Base-by-base conservation (phyloP, 2,888 invertebrate genomes). In the Netelia fuscicornis region DNA sequence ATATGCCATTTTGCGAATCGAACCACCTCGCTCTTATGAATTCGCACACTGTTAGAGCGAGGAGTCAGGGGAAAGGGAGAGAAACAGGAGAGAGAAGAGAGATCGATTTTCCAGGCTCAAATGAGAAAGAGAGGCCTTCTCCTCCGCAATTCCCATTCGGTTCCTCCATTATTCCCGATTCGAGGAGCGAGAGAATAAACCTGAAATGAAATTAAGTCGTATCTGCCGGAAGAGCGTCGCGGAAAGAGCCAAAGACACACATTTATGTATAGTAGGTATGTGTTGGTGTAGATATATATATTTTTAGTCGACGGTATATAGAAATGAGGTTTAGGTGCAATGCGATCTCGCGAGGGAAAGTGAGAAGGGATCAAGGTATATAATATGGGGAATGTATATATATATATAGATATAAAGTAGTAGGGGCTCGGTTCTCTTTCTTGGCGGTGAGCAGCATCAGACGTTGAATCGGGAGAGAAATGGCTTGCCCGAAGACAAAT, bases 121-220 rank as follows among this genome's bases (percentile, higher is more conserved):
- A 84, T 77, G 68, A 68, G 67, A 77, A 68, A 72, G 68, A 72
- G 65, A 52, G 48, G 48, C 37, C 11, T 71, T 23, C 60, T 48
- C 70, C 54, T 17, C n/a, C 70, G 13, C 52, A 62, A 70, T 81
- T 76, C 72, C 44, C 48, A 48, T 83, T 62, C 44, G 68, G 42
- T 62, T 78, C 20, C 42, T 54, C 72, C 81, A 81, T 77, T 84
- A 60, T 76, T 80, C 67, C 44, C 76, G 76, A 80, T 84, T 48
- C 52, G 10, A 37, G 13, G 48, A 62, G n/a, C 17, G 64, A 48
- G 72, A 65, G 71, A 71, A 76, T 71, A 71, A 76, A 62, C 76
- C 75, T 80, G 77, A 80, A 86, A 86, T 86, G 77, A 86, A 86
- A 86, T 86, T 84, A 84, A 86, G 86, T 82, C 74, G 83, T 84